phyloP scores from a whole-genome alignment of 1,140 invertebrate genomes.

The Hycleus cichorii region DNA sequence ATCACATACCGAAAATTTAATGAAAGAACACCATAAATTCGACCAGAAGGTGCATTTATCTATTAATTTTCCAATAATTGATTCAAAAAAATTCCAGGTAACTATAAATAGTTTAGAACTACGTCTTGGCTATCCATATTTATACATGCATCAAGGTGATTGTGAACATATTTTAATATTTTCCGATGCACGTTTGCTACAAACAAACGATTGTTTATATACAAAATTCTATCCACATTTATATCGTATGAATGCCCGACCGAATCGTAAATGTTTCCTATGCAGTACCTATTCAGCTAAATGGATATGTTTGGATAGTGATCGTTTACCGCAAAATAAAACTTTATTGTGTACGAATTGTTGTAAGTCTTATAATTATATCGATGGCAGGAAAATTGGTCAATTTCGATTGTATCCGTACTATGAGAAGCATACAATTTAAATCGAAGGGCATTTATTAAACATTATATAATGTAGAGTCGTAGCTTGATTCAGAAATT shows the following conservation, averaged over 20 bases:
- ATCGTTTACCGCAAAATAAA: slow-evolving; percentile 56
- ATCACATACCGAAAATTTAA: no score
- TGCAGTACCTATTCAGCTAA: slow-evolving; percentile 45
- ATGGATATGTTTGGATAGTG: slow-evolving; percentile 53
- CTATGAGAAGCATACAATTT: slow-evolving; percentile 20
- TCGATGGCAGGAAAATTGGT: slow-evolving; percentile 50
- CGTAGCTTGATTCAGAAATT: no score
- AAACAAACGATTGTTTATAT: slow-evolving; percentile 43
- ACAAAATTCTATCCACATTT: slow-evolving; percentile 48
- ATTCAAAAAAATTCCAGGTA: slow-evolving; percentile 20
- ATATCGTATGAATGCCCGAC: slow-evolving; percentile 37
- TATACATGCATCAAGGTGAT: slow-evolving; percentile 81
- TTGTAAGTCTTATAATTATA: slow-evolving; percentile 57
- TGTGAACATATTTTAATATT: slow-evolving; percentile 83
- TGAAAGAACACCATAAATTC: no score
- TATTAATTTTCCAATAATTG: no score
- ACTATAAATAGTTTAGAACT: slow-evolving; percentile 50
- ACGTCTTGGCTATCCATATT: slow-evolving; percentile 51
- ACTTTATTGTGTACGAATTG: slow-evolving; percentile 59
- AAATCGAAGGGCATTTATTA: not conserved
- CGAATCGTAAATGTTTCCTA: slow-evolving; percentile 46
- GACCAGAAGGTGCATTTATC: no score
- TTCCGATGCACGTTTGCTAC: slow-evolving; percentile 57
- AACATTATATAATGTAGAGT: no score
- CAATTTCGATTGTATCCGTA: slow-evolving; percentile 49